Evolutionary conservation across 1,140 invertebrate species (phyloP).

Genomic region (Pinna nobilis): DNA sequence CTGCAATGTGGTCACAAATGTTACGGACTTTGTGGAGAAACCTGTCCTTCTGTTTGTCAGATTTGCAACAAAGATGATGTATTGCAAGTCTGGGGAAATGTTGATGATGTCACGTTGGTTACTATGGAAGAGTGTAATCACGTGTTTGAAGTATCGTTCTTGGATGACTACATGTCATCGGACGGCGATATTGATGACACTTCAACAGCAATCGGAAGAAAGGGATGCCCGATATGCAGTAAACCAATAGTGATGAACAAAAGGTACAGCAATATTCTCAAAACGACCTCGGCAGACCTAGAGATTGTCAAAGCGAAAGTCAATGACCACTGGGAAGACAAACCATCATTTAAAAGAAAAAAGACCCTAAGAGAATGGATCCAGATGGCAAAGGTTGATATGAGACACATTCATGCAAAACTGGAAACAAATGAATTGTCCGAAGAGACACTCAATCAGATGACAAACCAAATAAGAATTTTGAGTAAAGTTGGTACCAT

Average conservation of each 20-base stretch:
- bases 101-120: constrained; percentile 68
- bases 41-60: constrained; percentile 76
- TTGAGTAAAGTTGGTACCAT: too few relatives aligned
- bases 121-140: constrained; percentile 53
- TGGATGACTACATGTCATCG: constrained; percentile 75
- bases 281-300: constrained; percentile 59
- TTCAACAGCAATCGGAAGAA: constrained; percentile 73
- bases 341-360: background rate
- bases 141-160: constrained; percentile 36
- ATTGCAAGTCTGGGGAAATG: constrained; percentile 77
- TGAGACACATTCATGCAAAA: too few relatives aligned
- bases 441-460: too few relatives aligned
- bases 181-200: constrained; percentile 60
- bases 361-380: too few relatives aligned
- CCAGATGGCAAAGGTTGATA: too few relatives aligned
- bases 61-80: constrained; percentile 72
- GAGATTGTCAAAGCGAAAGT: constrained; percentile 35
- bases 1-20: constrained; percentile 80
- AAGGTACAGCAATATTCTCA: constrained; percentile 79
- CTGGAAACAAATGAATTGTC: too few relatives aligned
- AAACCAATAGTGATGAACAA: constrained; percentile 78
- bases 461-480: too few relatives aligned
- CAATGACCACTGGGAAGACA: background rate
- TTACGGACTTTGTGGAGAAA: constrained; percentile 79
- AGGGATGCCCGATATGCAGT: constrained; percentile 80